Percentiles rank a stretch among this genome's conserved stretches.
Conservation (phyloP, 2,888 invertebrate species). For the Ceratothoa steindachneri region DNA sequence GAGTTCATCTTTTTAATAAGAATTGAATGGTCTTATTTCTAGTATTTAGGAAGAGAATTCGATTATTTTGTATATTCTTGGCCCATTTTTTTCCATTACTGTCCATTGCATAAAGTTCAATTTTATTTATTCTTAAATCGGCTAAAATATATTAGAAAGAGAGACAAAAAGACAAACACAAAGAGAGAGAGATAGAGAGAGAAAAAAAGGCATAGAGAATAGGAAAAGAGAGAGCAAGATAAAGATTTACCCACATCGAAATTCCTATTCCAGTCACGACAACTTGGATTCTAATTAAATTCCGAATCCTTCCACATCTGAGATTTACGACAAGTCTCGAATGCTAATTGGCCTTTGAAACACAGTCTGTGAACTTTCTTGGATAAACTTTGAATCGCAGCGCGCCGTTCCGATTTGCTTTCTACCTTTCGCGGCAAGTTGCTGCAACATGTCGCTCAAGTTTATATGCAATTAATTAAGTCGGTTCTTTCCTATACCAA, state of each 20-base stretch:
- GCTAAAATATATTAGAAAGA: not conserved
- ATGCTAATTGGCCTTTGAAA: not conserved
- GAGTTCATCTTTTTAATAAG: too few relatives aligned
- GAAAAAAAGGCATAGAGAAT: not conserved
- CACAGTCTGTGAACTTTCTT: not conserved
- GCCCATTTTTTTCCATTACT: too few relatives aligned
- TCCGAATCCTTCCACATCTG: not conserved
- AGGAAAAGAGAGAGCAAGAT: not conserved
- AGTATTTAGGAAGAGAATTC: too few relatives aligned
- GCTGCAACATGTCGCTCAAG: too few relatives aligned
- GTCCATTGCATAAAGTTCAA: too few relatives aligned
- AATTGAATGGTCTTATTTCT: too few relatives aligned
- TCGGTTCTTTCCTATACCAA: too few relatives aligned
- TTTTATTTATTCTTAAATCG: too few relatives aligned
- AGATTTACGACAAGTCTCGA: not conserved
- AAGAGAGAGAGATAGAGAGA: conserved; percentile 12
- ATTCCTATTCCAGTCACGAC: not conserved
- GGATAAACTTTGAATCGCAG: not conserved
- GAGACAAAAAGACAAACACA: not conserved
- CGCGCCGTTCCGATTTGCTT: too few relatives aligned
- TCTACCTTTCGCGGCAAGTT: too few relatives aligned
- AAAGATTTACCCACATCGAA: not conserved
- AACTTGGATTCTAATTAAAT: conserved; percentile 2
- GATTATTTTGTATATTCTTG: too few relatives aligned
- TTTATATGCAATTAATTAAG: too few relatives aligned